Evolutionary conservation across 2,888 invertebrate genomes (phyloP).

Genomic region (Willowsia nigromaculata): DNA sequence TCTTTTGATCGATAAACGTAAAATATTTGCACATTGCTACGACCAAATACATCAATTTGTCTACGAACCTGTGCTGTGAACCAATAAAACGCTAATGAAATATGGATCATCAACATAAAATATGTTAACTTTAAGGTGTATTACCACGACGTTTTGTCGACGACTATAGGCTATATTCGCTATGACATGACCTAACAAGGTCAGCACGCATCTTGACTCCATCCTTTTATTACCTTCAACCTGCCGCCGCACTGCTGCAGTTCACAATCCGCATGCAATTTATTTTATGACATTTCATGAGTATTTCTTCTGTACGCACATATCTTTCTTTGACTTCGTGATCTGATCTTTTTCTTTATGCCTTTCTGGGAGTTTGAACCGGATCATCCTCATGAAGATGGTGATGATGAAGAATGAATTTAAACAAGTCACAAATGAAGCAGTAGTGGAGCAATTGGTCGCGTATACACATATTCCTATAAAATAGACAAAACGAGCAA

Average conservation of each 20-base stretch:
- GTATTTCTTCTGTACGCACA: neutral
- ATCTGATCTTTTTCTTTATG: neutral
- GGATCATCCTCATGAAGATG: conserved; percentile 18
- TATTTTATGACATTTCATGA: conserved; percentile 26
- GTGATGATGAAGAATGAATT: neutral
- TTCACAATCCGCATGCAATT: neutral
- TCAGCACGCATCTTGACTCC: neutral
- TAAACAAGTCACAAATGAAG: neutral
- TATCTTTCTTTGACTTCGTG: neutral
- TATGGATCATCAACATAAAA: neutral
- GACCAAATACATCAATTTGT: neutral
- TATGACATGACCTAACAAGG: conserved; percentile 45
- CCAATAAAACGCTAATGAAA: neutral
- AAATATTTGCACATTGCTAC: neutral
- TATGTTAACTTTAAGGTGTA: neutral
- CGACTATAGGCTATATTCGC: neutral
- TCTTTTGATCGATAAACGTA: neutral
- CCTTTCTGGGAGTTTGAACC: neutral
- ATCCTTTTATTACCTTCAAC: neutral
- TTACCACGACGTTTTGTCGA: neutral
- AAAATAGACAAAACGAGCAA: neutral
- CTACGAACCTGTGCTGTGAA: neutral
- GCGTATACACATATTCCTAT: conserved; percentile 5
- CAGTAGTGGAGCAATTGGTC: neutral
- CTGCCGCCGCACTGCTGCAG: neutral